These are phyloP conservation scores for Trichogramma dendrolimi DNA, from an alignment of 2,888 invertebrate species.

Conservation along the genomic window DNA sequence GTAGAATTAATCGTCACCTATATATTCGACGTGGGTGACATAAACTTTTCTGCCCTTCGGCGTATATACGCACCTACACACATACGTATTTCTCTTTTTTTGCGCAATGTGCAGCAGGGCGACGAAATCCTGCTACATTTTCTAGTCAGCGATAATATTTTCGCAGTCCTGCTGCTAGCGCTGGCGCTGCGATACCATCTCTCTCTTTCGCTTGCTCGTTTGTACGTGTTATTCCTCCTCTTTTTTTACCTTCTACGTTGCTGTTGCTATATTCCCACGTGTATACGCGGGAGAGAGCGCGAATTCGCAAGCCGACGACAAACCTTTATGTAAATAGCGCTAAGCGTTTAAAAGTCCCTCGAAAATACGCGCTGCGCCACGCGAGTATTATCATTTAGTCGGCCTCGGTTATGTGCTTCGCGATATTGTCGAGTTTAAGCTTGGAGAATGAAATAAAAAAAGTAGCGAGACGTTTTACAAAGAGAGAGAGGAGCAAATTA, in stretches of 20 bases:
- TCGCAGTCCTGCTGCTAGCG: background rate
- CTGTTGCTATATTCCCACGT: background rate
- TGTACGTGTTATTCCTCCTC: background rate
- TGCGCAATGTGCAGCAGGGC: background rate
- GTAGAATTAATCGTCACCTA: constrained; percentile 9
- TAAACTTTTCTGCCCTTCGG: background rate
- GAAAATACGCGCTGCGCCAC: constrained; percentile 12
- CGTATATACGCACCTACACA: no score
- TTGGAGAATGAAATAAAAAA: constrained; percentile 4
- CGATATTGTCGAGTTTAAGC: background rate
- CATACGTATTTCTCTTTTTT: background rate
- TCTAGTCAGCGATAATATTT: constrained; percentile 10
- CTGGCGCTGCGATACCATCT: background rate
- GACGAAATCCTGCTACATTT: no score
- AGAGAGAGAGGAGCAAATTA: background rate
- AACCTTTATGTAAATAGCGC: constrained; percentile 25
- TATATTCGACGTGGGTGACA: background rate
- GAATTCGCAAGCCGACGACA: constrained; percentile 15
- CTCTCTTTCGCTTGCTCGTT: background rate
- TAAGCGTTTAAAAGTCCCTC: constrained; percentile 15
- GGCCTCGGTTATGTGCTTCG: background rate
- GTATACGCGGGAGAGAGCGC: background rate
- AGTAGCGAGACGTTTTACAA: background rate
- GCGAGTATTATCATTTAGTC: constrained; percentile 21
- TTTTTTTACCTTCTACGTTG: no score